Percentiles rank a stretch among this genome's conserved stretches.
Conservation (phyloP, 2,888 invertebrate species). For the Sinodicranocentrus sp. region DNA sequence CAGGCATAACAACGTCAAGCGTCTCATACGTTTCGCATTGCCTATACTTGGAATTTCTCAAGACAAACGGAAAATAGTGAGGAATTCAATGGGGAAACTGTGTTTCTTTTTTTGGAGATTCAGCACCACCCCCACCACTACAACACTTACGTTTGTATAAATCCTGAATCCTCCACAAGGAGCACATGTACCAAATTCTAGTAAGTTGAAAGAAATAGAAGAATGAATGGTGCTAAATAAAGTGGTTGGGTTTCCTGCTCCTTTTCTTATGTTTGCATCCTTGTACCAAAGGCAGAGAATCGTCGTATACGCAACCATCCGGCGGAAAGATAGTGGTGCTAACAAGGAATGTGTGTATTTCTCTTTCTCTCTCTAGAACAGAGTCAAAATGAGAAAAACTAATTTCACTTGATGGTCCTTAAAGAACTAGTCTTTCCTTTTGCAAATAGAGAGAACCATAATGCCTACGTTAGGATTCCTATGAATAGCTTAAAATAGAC, state of each 20-base stretch:
- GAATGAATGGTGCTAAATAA: too few relatives aligned
- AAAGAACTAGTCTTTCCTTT: conserved; percentile 25
- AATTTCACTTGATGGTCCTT: conserved; percentile 60
- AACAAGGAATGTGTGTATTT: background rate
- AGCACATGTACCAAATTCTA: too few relatives aligned
- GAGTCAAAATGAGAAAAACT: too few relatives aligned
- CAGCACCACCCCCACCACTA: too few relatives aligned
- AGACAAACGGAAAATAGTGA: too few relatives aligned
- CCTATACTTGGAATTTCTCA: too few relatives aligned
- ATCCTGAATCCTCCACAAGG: too few relatives aligned
- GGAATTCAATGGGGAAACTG: too few relatives aligned
- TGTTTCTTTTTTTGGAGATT: too few relatives aligned
- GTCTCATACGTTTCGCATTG: background rate
- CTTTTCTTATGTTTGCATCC: conserved; percentile 4
- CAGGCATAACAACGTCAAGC: conserved; percentile 1
- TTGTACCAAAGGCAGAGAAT: too few relatives aligned
- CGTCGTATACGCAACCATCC: background rate
- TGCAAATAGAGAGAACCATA: background rate
- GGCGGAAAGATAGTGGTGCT: conserved; percentile 20
- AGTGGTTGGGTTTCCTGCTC: conserved; percentile 8
- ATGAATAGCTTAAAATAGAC: background rate
- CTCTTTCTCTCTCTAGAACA: background rate
- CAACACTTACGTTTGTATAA: too few relatives aligned
- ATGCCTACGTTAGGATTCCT: background rate
- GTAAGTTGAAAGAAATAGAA: too few relatives aligned